Evolutionary conservation across 1,140 invertebrate species (phyloP).

Genomic region (Argopecten irradians): DNA sequence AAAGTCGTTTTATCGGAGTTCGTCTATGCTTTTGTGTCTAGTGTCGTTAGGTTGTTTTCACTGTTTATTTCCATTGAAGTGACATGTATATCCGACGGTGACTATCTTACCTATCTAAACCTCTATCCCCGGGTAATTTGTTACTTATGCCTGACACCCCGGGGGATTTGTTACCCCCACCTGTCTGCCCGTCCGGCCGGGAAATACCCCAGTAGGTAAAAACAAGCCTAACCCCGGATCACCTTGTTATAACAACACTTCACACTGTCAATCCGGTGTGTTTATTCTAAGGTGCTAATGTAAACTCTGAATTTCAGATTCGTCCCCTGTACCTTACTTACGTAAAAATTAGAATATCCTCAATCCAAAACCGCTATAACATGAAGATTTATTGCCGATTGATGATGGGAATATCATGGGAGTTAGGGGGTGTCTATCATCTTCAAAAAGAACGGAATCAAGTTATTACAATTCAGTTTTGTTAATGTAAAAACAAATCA

Average conservation of each 20-base stretch:
- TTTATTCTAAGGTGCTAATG: not conserved
- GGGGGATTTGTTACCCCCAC: slow-evolving; percentile 4
- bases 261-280: not conserved
- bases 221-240: not conserved
- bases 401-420: not conserved
- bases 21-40: not conserved
- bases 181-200: not conserved
- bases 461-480: too few relatives aligned
- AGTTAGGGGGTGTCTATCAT: not conserved
- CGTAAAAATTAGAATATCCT: not conserved
- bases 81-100: not conserved
- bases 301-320: not conserved
- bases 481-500: too few relatives aligned
- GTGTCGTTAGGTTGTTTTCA: not conserved
- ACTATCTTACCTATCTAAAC: not conserved
- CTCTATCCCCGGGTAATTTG: not conserved
- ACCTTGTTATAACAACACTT: not conserved
- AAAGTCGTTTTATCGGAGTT: not conserved
- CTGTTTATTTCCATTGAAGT: not conserved
- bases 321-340: not conserved
- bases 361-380: not conserved
- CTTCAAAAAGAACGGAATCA: too few relatives aligned
- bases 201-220: not conserved
- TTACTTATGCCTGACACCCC: not conserved
- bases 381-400: not conserved